Conservation (phyloP, 1,140 invertebrate species). For the Sitophilus oryzae region DNA sequence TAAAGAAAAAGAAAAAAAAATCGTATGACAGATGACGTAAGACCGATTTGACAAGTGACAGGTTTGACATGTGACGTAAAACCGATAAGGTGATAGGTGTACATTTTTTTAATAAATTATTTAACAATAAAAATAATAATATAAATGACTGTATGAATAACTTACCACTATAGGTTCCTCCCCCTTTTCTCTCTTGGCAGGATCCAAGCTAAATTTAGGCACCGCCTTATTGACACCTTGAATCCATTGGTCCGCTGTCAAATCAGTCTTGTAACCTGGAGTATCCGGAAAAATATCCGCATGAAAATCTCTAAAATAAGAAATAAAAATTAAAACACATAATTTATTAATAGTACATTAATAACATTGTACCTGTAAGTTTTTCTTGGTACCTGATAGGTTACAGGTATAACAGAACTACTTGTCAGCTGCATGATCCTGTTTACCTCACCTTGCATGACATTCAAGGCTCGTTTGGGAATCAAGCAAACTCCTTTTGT, state of each 20-base stretch:
- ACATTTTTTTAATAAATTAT: too few species aligned
- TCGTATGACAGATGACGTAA: too few species aligned
- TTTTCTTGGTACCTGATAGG: conserved; percentile 90
- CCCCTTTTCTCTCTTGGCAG: conserved; percentile 55
- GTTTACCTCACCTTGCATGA: conserved; percentile 94
- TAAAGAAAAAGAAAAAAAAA: too few species aligned
- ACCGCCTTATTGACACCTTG: conserved; percentile 63
- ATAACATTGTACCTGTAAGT: conserved; percentile 36
- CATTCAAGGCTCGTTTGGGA: conserved; percentile 84
- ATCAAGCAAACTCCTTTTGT: conserved; percentile 87
- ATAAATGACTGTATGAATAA: conserved; percentile 15
- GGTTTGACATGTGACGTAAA: too few species aligned
- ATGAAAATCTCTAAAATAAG: conserved; percentile 81
- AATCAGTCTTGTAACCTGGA: conserved; percentile 63
- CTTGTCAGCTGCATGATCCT: conserved; percentile 79
- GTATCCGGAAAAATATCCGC: conserved; percentile 90
- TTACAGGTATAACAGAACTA: conserved; percentile 80
- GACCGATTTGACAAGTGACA: too few species aligned
- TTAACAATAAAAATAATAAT: too few species aligned
- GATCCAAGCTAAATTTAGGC: conserved; percentile 75
- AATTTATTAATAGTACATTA: neutral
- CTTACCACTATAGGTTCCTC: conserved; percentile 58
- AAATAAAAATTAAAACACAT: neutral
- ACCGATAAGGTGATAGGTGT: too few species aligned
- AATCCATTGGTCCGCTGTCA: conserved; percentile 73